phyloP scores from a whole-genome alignment of 2,888 invertebrate species.

The Bombylius major region DNA sequence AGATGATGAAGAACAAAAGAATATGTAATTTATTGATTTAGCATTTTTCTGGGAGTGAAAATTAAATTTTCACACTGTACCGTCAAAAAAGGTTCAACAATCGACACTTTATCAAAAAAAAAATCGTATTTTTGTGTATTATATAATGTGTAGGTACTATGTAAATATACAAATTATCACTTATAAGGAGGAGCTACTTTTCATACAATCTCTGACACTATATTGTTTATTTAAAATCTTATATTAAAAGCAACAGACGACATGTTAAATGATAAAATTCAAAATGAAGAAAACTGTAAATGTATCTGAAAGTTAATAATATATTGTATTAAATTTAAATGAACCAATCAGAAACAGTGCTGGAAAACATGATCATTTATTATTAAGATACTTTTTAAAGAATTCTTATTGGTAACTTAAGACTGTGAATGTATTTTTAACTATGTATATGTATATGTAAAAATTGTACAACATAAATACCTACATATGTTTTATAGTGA shows the following conservation, averaged over 20 bases:
- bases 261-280: neutral
- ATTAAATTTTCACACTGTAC: slow-evolving; percentile 13
- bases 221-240: no score
- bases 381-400: neutral
- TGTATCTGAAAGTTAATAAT: neutral
- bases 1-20: no score
- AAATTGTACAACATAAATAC: no score
- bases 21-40: no score
- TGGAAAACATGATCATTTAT: neutral
- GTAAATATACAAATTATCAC: no score
- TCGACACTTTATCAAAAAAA: neutral
- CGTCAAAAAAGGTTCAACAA: slow-evolving; percentile 8
- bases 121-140: neutral
- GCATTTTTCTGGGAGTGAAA: slow-evolving; percentile 8
- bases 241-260: neutral
- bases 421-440: no score
- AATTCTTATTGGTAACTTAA: neutral
- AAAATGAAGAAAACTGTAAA: slow-evolving; percentile 4
- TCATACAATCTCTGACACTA: no score
- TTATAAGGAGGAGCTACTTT: neutral
- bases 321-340: neutral
- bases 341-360: neutral
- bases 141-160: no score
- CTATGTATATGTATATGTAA: no score
- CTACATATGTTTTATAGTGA: no score